Evolutionary conservation across 2,797 vertebrate species (phyloP).

Genomic region (Enteromius trimaculatus): DNA sequence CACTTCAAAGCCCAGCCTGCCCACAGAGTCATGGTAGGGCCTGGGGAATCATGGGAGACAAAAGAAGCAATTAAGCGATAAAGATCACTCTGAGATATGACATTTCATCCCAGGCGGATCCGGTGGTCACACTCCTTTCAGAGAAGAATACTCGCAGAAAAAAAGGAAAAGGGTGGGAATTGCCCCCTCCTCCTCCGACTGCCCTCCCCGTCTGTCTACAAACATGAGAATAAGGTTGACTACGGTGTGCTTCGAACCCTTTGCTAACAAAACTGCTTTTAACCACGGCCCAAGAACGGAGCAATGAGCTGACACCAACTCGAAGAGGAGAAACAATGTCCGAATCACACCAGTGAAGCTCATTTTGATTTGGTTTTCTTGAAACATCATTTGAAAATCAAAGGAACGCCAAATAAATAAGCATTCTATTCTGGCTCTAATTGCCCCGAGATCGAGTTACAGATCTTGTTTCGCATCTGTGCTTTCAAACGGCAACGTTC

Average conservation of each 20-base stretch:
- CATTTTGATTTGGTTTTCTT: conserved; percentile 65
- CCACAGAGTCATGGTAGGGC: conserved; percentile 87
- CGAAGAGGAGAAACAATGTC: conserved; percentile 55
- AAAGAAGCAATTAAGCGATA: conserved; percentile 98
- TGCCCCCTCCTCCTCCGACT: conserved; percentile 54
- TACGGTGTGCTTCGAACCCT: not conserved
- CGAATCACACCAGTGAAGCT: not conserved
- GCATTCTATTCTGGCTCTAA: conserved; percentile 80
- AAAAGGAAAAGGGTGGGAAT: conserved; percentile 70
- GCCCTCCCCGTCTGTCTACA: conserved; percentile 63
- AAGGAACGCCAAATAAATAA: conserved; percentile 71
- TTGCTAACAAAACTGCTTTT: conserved; percentile 51
- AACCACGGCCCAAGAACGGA: conserved; percentile 21
- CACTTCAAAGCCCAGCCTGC: conserved; percentile 93
- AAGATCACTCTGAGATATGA: conserved; percentile 94
- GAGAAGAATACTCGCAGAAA: conserved; percentile 77
- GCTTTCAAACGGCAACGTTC: conserved; percentile 80
- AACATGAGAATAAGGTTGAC: conserved; percentile 63
- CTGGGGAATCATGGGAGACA: conserved; percentile 88
- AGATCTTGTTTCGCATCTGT: conserved; percentile 78
- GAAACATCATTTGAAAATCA: conserved; percentile 78
- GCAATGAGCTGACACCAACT: conserved; percentile 59
- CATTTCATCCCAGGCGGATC: conserved; percentile 96
- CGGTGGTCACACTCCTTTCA: conserved; percentile 89
- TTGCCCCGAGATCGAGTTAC: conserved; percentile 80